Conservation (phyloP, 2,113 vertebrate species). For the Pungitius pungitius region DNA sequence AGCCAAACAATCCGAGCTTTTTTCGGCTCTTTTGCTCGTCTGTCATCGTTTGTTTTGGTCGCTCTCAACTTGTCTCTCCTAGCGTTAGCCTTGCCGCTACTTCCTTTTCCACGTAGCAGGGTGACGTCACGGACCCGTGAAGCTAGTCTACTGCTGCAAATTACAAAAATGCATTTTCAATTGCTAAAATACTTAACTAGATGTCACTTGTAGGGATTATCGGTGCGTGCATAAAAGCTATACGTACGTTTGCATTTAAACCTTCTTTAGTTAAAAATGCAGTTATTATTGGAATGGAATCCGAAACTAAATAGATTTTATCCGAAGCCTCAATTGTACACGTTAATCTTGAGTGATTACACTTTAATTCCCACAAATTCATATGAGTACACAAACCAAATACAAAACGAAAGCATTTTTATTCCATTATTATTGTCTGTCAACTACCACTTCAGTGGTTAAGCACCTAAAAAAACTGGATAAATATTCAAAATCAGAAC, state of each 20-base stretch:
- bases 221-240: not conserved
- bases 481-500: constrained; percentile 47
- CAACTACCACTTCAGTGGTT: constrained; percentile 15
- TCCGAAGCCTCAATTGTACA: not conserved
- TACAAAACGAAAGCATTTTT: constrained; percentile 47
- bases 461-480: constrained; percentile 36
- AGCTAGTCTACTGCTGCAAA: not conserved
- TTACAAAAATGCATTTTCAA: not conserved
- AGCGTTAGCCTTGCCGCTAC: constrained; percentile 61
- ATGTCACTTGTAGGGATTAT: not conserved
- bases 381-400: constrained; percentile 2
- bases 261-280: not conserved
- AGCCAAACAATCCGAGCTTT: not conserved
- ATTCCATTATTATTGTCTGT: constrained; percentile 43
- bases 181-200: not conserved
- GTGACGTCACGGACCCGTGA: constrained; percentile 48
- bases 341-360: not conserved
- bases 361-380: not conserved
- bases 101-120: constrained; percentile 82
- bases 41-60: constrained; percentile 76
- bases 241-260: not conserved
- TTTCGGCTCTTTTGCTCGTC: constrained; percentile 17
- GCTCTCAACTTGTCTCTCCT: constrained; percentile 49
- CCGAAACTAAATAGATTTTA: not conserved
- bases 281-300: not conserved